Conservation (phyloP, 2,797 vertebrate genomes). For the Danio albolineatus region DNA sequence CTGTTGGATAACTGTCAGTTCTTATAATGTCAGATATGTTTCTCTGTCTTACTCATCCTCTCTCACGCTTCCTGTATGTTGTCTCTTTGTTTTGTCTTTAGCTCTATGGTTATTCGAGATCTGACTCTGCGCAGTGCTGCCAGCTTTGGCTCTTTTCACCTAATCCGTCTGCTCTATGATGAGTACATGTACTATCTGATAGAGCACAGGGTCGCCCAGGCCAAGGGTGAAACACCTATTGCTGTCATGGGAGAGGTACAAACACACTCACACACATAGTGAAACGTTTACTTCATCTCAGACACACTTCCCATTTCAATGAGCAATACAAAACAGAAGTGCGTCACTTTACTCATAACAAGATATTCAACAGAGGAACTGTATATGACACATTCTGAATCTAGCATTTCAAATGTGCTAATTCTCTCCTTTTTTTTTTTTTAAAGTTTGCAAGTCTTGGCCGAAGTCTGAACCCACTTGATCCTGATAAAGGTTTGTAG, state of each 20-base stretch:
- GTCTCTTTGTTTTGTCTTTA: constrained; percentile 56
- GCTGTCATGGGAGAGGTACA: constrained; percentile 95
- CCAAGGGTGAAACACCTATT: constrained; percentile 92
- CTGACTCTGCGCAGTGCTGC: constrained; percentile 92
- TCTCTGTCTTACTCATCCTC: not conserved
- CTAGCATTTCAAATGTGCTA: not conserved
- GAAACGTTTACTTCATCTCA: not conserved
- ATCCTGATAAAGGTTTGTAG: constrained; percentile 90
- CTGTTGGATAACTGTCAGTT: not conserved
- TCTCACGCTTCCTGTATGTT: constrained; percentile 20
- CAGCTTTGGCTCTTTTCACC: constrained; percentile 94
- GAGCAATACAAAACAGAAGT: not conserved
- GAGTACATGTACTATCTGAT: constrained; percentile 98
- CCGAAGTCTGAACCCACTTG: constrained; percentile 86
- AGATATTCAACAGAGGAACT: constrained; percentile 29
- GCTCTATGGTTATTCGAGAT: constrained; percentile 95
- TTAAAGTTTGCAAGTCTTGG: constrained; percentile 90
- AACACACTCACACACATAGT: not conserved
- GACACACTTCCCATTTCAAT: not conserved
- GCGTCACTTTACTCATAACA: not conserved
- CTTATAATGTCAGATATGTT: not conserved
- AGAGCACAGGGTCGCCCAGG: constrained; percentile 92
- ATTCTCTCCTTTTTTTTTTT: constrained; percentile 37
- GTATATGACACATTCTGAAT: not conserved
- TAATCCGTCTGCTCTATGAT: constrained; percentile 92